Percentiles rank a stretch among this genome's conserved stretches.
phyloP scores from a whole-genome alignment of 1,140 invertebrate genomes.

The Lasioglossum albipes region DNA sequence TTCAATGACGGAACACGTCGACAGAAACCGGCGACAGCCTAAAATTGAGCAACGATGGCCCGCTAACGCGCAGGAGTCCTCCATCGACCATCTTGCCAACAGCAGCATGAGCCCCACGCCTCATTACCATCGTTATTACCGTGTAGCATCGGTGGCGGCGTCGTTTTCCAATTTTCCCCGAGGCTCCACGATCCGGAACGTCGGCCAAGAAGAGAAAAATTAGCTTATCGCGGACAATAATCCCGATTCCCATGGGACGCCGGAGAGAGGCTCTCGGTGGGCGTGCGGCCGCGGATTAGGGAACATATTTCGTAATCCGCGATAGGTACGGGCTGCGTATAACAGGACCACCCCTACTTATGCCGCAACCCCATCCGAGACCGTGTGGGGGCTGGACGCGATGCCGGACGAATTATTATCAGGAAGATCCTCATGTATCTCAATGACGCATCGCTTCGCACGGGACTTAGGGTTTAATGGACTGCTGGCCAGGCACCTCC shows the following conservation, averaged over 20 bases:
- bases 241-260: conserved; percentile 67
- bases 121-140: conserved; percentile 60
- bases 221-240: conserved; percentile 78
- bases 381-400: conserved; percentile 19
- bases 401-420: conserved; percentile 74
- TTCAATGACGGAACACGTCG: not conserved
- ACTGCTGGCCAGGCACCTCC: conserved; percentile 47
- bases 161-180: conserved; percentile 55
- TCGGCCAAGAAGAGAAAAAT: conserved; percentile 65
- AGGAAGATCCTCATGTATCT: conserved; percentile 75
- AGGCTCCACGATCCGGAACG: not conserved
- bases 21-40: not conserved
- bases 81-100: conserved; percentile 12
- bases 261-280: conserved; percentile 1
- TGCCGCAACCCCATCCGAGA: conserved; percentile 35
- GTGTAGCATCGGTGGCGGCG: conserved; percentile 40
- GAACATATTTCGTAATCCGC: conserved; percentile 77
- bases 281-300: conserved; percentile 71
- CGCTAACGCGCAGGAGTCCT: not conserved
- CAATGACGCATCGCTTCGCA: conserved; percentile 78
- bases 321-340: conserved; percentile 33
- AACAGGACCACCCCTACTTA: conserved; percentile 35
- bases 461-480: conserved; percentile 79
- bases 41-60: not conserved
- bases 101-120: conserved; percentile 21